Evolutionary conservation across 2,888 invertebrate species (phyloP), one percentile per base, ranked within the genome.

Genomic region (Meteorus cinctellus): DNA sequence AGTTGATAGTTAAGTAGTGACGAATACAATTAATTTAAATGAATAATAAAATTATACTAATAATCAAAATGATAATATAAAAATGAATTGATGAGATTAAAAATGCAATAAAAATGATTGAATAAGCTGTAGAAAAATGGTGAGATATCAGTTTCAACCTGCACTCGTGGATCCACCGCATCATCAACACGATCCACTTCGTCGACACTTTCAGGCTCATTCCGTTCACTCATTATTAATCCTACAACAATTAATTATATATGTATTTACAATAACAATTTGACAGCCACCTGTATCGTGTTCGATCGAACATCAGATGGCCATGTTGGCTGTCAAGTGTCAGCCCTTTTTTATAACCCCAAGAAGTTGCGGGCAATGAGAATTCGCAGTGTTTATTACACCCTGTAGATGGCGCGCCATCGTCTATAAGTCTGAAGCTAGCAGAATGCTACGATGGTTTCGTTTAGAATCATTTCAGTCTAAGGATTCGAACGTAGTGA

Each of bases 141-240:
- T 66, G 27, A 41, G 0, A 41, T 19, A 62, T 62, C 4, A 66
- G 90, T 90, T 83, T 89, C 90, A 91, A 94, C 94, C 92, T 96
- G 95, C 86, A 96, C 95, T 89, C 95, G 91, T 75, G 95, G 95
- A 92, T 96, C 95, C 87, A 96, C 93, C 81, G 94, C 93, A 91
- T 95, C 95, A 86, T 89, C 89, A 51, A 86, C 76, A 73, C 83
- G 83, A 76, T 89, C 89, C 72, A 81, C 82, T 78, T 88, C 86
- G 78, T 86, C 85, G 77, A 78, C 81, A 82, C 80, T 82, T 75
- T 85, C 86, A 69, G 79, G 82, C 51, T 83, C 83, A 78, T 81
- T 78, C 73, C 83, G 82, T 79, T 81, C 83, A 82, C 84, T 87
- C 87, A 87, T 87, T 59, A 74, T 79, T 75, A 66, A 51, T 62